Conservation (phyloP, 2,113 vertebrate species). For the Campylorhamphus procurvoides region DNA sequence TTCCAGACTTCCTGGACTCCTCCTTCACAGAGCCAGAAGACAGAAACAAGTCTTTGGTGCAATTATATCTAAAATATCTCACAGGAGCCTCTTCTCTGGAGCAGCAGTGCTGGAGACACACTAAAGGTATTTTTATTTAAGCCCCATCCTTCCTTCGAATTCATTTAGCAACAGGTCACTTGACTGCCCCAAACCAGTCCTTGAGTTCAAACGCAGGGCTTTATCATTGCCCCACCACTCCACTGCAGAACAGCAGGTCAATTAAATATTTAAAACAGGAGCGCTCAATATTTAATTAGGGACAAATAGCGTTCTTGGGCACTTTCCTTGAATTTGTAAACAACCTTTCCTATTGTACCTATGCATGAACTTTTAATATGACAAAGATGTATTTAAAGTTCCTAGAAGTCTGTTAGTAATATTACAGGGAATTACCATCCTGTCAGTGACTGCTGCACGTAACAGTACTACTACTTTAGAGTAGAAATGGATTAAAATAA, state of each 20-base stretch:
- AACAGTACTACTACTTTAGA: not conserved
- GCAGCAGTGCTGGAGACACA: not conserved
- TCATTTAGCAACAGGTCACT: conserved; percentile 6
- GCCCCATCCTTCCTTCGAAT: not conserved
- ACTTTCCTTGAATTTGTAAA: conserved; percentile 38
- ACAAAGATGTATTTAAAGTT: not conserved
- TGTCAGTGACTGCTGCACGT: not conserved
- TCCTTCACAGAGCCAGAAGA: not conserved
- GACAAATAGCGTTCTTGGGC: conserved; percentile 58
- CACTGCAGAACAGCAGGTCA: conserved; percentile 40
- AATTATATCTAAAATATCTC: not conserved
- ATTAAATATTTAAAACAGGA: conserved; percentile 74
- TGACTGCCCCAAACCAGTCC: not conserved
- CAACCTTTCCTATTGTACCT: conserved; percentile 1
- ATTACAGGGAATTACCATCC: not conserved
- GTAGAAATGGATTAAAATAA: not conserved
- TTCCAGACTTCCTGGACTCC: not conserved
- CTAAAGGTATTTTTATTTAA: not conserved
- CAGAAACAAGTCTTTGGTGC: not conserved
- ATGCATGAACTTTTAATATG: not conserved
- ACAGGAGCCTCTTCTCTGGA: not conserved
- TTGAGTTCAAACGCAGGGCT: conserved; percentile 26
- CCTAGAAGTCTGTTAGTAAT: not conserved
- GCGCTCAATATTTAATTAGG: conserved; percentile 76
- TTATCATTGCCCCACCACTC: conserved; percentile 43